A percentile compares a stretch with the other conserved stretches of the same genome.
phyloP scores from a whole-genome alignment of 64 coral and sea anemone species.

The Platygyra sinensis region DNA sequence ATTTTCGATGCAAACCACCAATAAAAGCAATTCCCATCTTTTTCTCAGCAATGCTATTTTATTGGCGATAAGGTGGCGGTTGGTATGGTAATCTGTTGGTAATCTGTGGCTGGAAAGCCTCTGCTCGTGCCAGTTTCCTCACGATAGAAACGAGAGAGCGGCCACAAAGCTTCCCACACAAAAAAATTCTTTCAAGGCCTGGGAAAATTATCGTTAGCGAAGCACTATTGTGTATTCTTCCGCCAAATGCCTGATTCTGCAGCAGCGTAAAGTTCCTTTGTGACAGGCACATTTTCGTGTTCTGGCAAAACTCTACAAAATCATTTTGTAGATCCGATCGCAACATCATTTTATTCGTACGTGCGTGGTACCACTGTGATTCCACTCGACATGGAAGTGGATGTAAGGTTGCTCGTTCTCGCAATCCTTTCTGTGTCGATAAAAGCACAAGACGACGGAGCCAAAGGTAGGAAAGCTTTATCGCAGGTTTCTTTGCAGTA shows the following conservation, averaged over 20 bases:
- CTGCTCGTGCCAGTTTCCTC: background rate
- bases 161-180: background rate
- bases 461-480: background rate
- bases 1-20: too few species aligned
- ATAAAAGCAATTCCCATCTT: too few species aligned
- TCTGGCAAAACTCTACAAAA: background rate
- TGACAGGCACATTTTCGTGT: background rate
- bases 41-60: too few species aligned
- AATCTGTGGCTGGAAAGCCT: background rate
- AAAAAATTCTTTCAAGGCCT: background rate
- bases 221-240: background rate
- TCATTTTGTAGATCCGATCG: background rate
- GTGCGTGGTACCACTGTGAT: background rate
- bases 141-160: background rate
- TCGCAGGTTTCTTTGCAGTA: background rate
- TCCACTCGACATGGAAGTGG: conserved; percentile 10
- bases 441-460: conserved; percentile 3
- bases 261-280: background rate
- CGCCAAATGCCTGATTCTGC: background rate
- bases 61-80: too few species aligned
- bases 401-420: background rate
- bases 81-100: too few species aligned
- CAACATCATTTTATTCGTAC: background rate
- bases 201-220: conserved; percentile 1
- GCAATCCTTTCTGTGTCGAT: background rate